phyloP scores from a whole-genome alignment of 2,888 invertebrate species.

The Tetanocera ferruginea region DNA sequence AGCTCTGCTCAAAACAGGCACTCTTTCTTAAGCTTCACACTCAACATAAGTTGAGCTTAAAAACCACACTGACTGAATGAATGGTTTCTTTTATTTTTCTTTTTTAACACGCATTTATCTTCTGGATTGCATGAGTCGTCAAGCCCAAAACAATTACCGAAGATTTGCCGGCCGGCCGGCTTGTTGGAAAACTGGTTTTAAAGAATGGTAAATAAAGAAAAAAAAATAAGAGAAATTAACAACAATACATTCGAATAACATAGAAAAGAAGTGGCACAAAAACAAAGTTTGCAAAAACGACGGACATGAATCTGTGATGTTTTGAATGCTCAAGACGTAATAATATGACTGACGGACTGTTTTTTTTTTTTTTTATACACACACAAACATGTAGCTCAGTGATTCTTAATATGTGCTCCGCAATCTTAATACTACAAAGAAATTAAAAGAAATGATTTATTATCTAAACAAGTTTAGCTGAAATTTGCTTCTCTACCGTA shows the following conservation, averaged over 20 bases:
- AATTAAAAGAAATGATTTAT: too few relatives aligned
- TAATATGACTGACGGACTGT: too few relatives aligned
- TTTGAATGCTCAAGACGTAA: too few relatives aligned
- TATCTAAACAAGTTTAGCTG: too few relatives aligned
- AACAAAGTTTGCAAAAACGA: background rate
- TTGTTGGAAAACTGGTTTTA: slow-evolving; percentile 62
- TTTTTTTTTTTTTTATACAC: too few relatives aligned
- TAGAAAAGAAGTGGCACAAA: background rate
- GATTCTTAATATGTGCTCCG: too few relatives aligned
- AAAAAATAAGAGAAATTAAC: background rate
- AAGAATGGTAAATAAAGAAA: background rate
- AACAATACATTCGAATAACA: background rate
- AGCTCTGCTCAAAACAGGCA: background rate
- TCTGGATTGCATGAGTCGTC: slow-evolving; percentile 9
- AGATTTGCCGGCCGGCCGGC: slow-evolving; percentile 55
- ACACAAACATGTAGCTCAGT: too few relatives aligned
- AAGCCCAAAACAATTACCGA: background rate
- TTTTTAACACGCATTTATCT: background rate
- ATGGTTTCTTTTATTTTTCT: background rate
- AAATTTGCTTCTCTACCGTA: too few relatives aligned
- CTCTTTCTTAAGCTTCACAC: background rate
- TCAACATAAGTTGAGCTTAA: background rate
- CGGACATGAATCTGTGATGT: background rate
- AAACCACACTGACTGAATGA: background rate
- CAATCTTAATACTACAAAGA: too few relatives aligned